These are phyloP conservation scores for Rhagonycha fulva DNA, from an alignment of 2,888 invertebrate species.

Conservation along the genomic window DNA sequence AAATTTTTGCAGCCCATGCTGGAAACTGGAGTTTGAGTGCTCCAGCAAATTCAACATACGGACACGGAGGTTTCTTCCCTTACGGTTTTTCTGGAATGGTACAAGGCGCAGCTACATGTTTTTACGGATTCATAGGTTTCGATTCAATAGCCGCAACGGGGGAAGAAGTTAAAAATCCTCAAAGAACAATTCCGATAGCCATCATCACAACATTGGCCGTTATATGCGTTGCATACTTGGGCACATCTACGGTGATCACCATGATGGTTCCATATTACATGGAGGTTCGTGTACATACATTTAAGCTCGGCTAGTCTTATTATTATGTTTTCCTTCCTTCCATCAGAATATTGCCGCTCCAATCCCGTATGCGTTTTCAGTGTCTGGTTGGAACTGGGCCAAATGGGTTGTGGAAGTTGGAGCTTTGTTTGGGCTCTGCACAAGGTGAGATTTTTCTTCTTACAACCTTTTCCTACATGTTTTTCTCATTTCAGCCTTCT, in stretches of 20 bases:
- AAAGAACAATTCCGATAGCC: background rate
- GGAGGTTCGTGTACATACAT: background rate
- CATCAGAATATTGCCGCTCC: conserved; percentile 79
- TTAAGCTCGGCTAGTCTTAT: conserved; percentile 7
- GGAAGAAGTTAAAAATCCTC: background rate
- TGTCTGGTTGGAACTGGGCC: conserved; percentile 75
- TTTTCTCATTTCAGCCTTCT: conserved; percentile 73
- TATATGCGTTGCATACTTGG: background rate
- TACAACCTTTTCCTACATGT: conserved; percentile 72
- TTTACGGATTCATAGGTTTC: background rate
- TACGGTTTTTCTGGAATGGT: background rate
- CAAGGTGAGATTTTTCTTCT: conserved; percentile 87
- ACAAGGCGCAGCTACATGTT: background rate
- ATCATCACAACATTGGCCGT: background rate
- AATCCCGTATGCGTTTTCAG: conserved; percentile 77
- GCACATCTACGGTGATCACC: background rate
- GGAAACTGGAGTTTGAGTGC: background rate
- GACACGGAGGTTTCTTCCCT: background rate
- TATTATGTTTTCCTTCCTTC: conserved; percentile 42
- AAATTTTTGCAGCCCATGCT: background rate
- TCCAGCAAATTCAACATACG: background rate
- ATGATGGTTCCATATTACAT: background rate
- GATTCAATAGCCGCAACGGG: background rate
- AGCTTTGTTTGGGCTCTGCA: conserved; percentile 82
- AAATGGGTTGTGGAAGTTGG: conserved; percentile 85